Evolutionary conservation across 2,888 invertebrate genomes (phyloP).

Genomic region (Sphaeridia pumilis): DNA sequence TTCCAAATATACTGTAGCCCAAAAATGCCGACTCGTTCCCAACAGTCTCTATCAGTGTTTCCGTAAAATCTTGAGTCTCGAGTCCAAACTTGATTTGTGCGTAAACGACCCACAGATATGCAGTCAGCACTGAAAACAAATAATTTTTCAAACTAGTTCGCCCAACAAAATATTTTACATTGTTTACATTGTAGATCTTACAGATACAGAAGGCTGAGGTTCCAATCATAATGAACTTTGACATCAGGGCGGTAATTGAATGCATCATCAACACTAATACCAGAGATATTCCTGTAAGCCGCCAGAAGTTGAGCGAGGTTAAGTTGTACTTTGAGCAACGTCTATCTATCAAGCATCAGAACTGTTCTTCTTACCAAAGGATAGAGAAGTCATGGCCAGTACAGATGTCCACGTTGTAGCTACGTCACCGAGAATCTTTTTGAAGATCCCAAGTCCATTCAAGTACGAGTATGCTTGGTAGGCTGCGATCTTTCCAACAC

Average conservation of each 20-base stretch:
- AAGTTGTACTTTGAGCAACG: no score
- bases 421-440: slow-evolving; percentile 76
- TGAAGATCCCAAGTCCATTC: slow-evolving; percentile 77
- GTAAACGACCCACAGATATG: slow-evolving; percentile 79
- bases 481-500: slow-evolving; percentile 49
- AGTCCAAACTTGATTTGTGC: slow-evolving; percentile 57
- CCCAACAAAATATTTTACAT: background rate
- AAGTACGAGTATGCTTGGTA: slow-evolving; percentile 60
- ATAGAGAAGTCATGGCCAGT: slow-evolving; percentile 62
- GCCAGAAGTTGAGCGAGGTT: no score
- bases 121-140: slow-evolving; percentile 49
- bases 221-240: slow-evolving; percentile 75
- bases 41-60: slow-evolving; percentile 59
- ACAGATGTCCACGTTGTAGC: slow-evolving; percentile 81
- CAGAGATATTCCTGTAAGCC: slow-evolving; percentile 60
- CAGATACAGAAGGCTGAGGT: slow-evolving; percentile 63
- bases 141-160: background rate
- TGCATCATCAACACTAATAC: slow-evolving; percentile 72
- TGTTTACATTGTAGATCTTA: slow-evolving; percentile 37
- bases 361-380: slow-evolving; percentile 54
- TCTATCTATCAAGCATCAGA: no score
- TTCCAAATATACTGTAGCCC: slow-evolving; percentile 70
- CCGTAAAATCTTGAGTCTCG: slow-evolving; percentile 44
- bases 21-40: slow-evolving; percentile 78
- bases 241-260: slow-evolving; percentile 67